Percentiles rank a stretch among this genome's conserved stretches.
Conservation (phyloP, 2,888 invertebrate species). For the Pyralis farinalis region DNA sequence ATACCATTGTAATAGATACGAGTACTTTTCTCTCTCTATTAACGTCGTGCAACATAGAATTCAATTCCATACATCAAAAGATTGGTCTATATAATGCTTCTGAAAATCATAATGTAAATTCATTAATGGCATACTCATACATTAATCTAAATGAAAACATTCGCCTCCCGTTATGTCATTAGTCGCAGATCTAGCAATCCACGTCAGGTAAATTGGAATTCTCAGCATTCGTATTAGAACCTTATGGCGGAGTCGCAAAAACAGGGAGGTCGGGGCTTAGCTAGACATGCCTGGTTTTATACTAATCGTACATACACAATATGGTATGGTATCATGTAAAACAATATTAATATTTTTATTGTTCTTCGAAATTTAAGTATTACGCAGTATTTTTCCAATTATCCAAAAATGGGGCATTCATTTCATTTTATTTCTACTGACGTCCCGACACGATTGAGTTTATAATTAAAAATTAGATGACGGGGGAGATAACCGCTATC, state of each 20-base stretch:
- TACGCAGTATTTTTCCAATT: too few species aligned
- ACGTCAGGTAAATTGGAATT: constrained; percentile 1
- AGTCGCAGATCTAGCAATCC: background rate
- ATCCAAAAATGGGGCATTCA: background rate
- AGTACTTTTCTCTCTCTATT: too few species aligned
- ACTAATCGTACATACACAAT: background rate
- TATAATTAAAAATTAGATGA: constrained; percentile 9
- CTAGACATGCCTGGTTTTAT: background rate
- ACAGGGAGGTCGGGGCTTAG: background rate
- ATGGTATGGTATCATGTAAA: too few species aligned
- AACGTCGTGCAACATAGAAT: too few species aligned
- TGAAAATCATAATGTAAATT: too few species aligned
- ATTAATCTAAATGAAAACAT: too few species aligned
- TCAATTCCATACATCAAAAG: too few species aligned
- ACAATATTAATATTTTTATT: too few species aligned
- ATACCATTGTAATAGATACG: too few species aligned
- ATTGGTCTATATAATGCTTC: too few species aligned
- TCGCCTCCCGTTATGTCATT: constrained; percentile 3
- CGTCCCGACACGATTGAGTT: constrained; percentile 1
- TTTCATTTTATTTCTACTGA: background rate
- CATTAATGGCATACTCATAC: too few species aligned
- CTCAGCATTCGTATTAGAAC: background rate
- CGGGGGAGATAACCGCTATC: constrained; percentile 6
- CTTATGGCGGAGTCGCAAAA: background rate
- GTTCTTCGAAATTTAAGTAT: too few species aligned